Evolutionary conservation across 2,888 invertebrate genomes (phyloP), one percentile per base, ranked within the genome.

Genomic region (Cyclophora albipunctata): DNA sequence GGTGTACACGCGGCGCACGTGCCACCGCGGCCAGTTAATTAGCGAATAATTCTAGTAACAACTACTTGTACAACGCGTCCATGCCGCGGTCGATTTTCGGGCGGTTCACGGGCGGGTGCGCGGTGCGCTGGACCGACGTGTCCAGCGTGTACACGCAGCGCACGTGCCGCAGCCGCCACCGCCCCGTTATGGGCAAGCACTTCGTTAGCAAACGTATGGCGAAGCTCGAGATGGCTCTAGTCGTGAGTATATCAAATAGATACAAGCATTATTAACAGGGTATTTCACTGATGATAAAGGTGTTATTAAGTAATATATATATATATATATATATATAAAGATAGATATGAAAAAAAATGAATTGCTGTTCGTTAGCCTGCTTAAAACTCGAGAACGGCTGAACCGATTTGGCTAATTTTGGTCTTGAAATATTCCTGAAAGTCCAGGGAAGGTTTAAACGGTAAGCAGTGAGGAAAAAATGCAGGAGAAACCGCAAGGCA

Each of bases 181-280:
- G 63, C 2, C 71, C 83, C 1, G 54, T 70, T 45, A 60, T 69
- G 47, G 85, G 85, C 41, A 51, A 51, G 3, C 80, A 82, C 56
- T 81, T 69, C 55, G 78, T 65, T 49, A 84, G 84, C 70, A 78
- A 78, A 60, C 60, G 81, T 34, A 79, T 81, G 78, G 80, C 81
- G 2, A 75, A 73, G 52, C 66, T 81, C 0, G 80, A 81, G 51
- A 66, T 66, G 60, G 60, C 69, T 1, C 58, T 78, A 3, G 52
- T 52, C 58, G 78, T 75, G 40, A 48, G 59, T 49, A 35, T 34
- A 20, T 20, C 20, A 20, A 20, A 20, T 20, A 20, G 20, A 20
- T 20, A 20, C 20, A 20, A 20, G 20, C 20, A 20, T 20, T 20
- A 20, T 20, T 20, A 20, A 20, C 20, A 20, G 20, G 20, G 20